A percentile compares a stretch with the other conserved stretches of the same genome.
Evolutionary conservation across 1,140 invertebrate species (phyloP).

Genomic region (Gryllus bimaculatus): DNA sequence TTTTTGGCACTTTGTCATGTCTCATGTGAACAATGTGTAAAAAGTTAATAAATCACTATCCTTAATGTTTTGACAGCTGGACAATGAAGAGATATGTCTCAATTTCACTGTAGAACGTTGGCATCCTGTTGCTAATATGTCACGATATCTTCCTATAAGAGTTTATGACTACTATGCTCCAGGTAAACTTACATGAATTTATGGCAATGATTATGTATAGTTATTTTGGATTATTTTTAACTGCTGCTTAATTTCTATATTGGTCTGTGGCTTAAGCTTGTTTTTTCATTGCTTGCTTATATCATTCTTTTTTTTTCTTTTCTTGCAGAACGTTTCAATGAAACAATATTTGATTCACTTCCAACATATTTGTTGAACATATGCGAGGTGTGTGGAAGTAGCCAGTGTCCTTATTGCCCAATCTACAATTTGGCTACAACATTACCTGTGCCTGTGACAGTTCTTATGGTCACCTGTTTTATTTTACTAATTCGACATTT

Average conservation of each 20-base stretch:
- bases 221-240: slow-evolving; percentile 11
- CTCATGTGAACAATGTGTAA: no score
- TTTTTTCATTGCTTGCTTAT: background rate
- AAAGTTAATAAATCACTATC: background rate
- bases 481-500: slow-evolving; percentile 3
- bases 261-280: background rate
- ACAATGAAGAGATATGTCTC: slow-evolving; percentile 73
- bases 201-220: background rate
- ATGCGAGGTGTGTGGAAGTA: slow-evolving; percentile 96
- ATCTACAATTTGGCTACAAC: slow-evolving; percentile 65
- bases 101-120: slow-evolving; percentile 88
- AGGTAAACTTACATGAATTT: slow-evolving; percentile 45
- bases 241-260: slow-evolving; percentile 9
- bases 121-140: slow-evolving; percentile 95
- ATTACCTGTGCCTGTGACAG: slow-evolving; percentile 7
- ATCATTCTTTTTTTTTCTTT: slow-evolving; percentile 21
- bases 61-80: slow-evolving; percentile 49
- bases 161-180: slow-evolving; percentile 96
- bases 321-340: slow-evolving; percentile 84
- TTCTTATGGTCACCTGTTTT: background rate
- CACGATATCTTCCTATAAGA: slow-evolving; percentile 76
- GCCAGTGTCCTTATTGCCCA: slow-evolving; percentile 93
- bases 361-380: slow-evolving; percentile 85
- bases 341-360: slow-evolving; percentile 83
- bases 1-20: no score